Evolutionary conservation across 2,113 vertebrate genomes (phyloP).

Genomic region (Saccopteryx leptura): DNA sequence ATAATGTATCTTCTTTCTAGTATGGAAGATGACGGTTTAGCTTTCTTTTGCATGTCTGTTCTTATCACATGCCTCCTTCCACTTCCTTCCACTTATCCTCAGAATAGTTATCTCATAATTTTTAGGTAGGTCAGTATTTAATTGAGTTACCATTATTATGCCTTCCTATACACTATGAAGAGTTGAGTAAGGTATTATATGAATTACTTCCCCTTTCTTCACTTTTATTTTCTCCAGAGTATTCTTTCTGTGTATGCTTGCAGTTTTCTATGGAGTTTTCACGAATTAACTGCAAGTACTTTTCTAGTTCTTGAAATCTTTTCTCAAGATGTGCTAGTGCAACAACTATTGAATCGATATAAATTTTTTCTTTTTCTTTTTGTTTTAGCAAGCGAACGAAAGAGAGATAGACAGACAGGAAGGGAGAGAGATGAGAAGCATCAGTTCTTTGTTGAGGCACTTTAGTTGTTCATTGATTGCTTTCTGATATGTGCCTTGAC

Average conservation of each 20-base stretch:
- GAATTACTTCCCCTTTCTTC: background rate
- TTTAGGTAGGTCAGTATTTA: conserved; percentile 48
- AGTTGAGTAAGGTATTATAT: background rate
- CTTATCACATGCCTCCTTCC: background rate
- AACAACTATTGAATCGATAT: background rate
- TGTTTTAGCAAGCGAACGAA: no score
- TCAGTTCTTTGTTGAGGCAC: no score
- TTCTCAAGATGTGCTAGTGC: background rate
- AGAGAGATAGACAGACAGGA: no score
- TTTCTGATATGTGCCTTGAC: no score
- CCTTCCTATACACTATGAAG: background rate
- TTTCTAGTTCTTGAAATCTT: background rate
- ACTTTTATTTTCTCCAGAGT: background rate
- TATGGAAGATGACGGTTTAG: background rate
- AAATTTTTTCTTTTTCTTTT: no score
- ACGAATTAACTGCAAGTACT: background rate
- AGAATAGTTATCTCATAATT: background rate
- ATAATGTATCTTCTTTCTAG: background rate
- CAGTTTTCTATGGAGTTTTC: background rate
- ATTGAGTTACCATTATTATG: background rate
- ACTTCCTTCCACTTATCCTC: background rate
- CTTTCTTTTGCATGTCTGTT: background rate
- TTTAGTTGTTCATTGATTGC: no score
- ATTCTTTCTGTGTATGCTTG: background rate
- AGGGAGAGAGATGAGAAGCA: no score